Base-by-base conservation (phyloP, 2,888 invertebrate genomes). In the Pristionchus exspectatus region DNA sequence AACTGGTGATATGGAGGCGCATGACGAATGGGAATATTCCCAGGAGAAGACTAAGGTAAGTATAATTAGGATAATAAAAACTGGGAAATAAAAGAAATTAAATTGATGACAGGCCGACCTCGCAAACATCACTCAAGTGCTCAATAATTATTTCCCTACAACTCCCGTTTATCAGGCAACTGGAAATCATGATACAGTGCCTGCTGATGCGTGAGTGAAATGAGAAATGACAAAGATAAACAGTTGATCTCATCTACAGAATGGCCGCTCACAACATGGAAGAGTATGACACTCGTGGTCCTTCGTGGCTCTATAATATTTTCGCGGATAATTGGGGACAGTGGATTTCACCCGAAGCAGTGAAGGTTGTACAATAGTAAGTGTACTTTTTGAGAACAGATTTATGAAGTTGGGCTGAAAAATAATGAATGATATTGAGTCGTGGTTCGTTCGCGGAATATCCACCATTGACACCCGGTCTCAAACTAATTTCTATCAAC, bases 161-260 rank as follows among this genome's bases (percentile, higher is more conserved):
- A 97, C 97, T 44, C 98, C 98, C 0, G 97, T 98, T 92, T 98
- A 98, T 95, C 97, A 98, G 0, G 97, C 98, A 0, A 96, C 98
- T 14, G 99, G 98, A 10, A 99, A 99, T 95, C 98, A 99, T 94
- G 98, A 98, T 96, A 97, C 97, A 91, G 97, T 97, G 7, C 98
- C 98, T 16, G 98, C 98, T 0, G 98, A 98, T 95, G 97, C 97
- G 97, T 97, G 96, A 90, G 92, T 90, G 66, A 18, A 27, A 30
- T 1, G 27, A 18, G 18, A 38, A 44, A 44, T 44, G 44, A 21
- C 74, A n/a, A 9, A 38, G 16, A 38, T n/a, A 77, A 21, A 74
- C 7, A 27, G n/a, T 69, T 77, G 14, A 77, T 5, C 33, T 30
- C 10, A 27, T 38, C 74, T 92, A 50, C 50, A 92, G 93, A 89